Base-by-base conservation (phyloP, 2,797 vertebrate species). In the Arrhamphus sclerolepis region DNA sequence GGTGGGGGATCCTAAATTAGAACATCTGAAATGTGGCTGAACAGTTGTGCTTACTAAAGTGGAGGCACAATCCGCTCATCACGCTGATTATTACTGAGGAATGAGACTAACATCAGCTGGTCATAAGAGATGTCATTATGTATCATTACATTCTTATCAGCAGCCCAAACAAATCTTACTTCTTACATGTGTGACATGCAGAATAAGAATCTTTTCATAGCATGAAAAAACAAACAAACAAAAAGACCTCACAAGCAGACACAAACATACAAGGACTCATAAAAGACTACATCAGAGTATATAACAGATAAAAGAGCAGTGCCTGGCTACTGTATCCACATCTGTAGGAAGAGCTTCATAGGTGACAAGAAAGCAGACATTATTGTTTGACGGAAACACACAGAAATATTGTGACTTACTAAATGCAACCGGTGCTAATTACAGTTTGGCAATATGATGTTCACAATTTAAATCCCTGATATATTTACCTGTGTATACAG, bases 1-100 rank as follows among this genome's bases (percentile, higher is more conserved):
- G 87, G 88, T 77, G 75, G 76, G 86, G 82, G 75, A 79, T 79
- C 69, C 78, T 83, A 76, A 82, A 87, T 92, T 91, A 92, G 91
- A 80, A 73, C 53, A 60, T 51, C 41, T 19, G 1, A 66, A 75
- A 68, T 46, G 48, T 57, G 58, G 13, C 51, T 60, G 13, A 50
- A 65, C 54, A 78, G 44, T 53, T 76, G 72, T 42, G 43, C 72
- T 82, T 61, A 68, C 69, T 69, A 70, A 59, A 66, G 42, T 17
- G 47, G 17, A 72, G 41, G 16, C 64, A 73, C 69, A 81, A 66
- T 72, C 59, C 77, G 61, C 62, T 85, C 50, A 81, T 81, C 59
- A 75, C 44, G 41, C 44, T 31, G n/a, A 65, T 71, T 53, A 71
- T 62, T 52, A 65, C 38, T 39, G 29, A 80, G 21, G 44, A 73